Percentiles rank a stretch among this genome's conserved stretches.
These are phyloP conservation scores for Delichon dasypus DNA, from an alignment of 2,797 vertebrate genomes.

Conservation along the genomic window DNA sequence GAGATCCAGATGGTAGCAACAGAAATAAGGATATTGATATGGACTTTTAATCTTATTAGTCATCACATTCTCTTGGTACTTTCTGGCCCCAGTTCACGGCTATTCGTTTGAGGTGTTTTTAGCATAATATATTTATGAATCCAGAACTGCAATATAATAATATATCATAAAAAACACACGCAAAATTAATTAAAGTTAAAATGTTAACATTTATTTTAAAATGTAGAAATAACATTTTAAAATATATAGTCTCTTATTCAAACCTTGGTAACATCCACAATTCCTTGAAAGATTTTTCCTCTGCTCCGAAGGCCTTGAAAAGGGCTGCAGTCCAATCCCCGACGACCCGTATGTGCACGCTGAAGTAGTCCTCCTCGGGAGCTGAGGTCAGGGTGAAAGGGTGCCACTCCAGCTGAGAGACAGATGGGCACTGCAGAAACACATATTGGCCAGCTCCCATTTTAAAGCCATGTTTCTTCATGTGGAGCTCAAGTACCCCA, in stretches of 20 bases:
- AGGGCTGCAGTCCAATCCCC: conserved; percentile 81
- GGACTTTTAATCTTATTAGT: not conserved
- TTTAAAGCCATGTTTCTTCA: conserved; percentile 77
- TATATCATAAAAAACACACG: not conserved
- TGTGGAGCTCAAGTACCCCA: conserved; percentile 77
- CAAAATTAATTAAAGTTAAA: not conserved
- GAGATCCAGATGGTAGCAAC: not conserved
- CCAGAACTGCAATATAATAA: not conserved
- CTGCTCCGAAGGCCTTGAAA: conserved; percentile 66
- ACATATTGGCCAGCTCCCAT: conserved; percentile 81
- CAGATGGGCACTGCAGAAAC: conserved; percentile 75
- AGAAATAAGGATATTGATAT: not conserved
- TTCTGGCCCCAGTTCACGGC: not conserved
- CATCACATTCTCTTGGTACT: not conserved
- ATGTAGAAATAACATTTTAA: not conserved
- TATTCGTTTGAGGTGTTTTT: not conserved
- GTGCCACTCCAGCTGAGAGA: conserved; percentile 80
- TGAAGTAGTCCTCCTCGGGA: conserved; percentile 79
- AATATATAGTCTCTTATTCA: not conserved
- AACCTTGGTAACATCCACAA: conserved; percentile 75
- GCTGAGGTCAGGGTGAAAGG: conserved; percentile 83
- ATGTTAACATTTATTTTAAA: not conserved
- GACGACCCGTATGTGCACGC: conserved; percentile 70
- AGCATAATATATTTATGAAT: not conserved
- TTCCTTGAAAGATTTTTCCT: conserved; percentile 49